These are phyloP conservation scores for Vireo griseus DNA, from an alignment of 2,797 vertebrate species.

Conservation along the genomic window DNA sequence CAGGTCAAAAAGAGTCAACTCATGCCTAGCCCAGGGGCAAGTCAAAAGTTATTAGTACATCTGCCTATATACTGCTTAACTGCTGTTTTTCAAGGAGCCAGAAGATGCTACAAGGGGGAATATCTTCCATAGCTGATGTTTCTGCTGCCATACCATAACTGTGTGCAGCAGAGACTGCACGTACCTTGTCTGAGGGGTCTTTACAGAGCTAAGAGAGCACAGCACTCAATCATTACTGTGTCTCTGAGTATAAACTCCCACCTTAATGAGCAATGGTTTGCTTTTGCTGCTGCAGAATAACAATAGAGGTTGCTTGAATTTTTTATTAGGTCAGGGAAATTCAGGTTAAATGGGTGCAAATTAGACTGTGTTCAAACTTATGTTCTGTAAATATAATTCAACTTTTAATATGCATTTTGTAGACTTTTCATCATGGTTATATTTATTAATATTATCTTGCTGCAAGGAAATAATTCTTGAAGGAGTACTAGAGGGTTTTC, in stretches of 20 bases:
- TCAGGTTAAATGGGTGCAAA: not conserved
- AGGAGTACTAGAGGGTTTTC: not conserved
- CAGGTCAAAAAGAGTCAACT: not conserved
- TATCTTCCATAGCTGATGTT: not conserved
- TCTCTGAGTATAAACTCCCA: not conserved
- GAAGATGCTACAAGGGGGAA: not conserved
- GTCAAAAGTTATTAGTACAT: not conserved
- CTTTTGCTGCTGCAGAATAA: not conserved
- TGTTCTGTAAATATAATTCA: not conserved
- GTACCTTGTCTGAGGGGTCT: not conserved
- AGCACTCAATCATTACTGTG: not conserved
- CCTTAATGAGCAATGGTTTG: not conserved
- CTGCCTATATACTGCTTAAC: not conserved
- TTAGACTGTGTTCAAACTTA: not conserved
- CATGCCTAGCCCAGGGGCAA: not conserved
- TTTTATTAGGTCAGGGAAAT: not conserved
- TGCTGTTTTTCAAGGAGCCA: not conserved
- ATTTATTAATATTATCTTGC: not conserved
- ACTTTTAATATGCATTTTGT: not conserved
- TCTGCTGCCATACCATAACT: not conserved
- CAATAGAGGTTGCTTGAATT: not conserved
- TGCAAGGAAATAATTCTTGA: not conserved
- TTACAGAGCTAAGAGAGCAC: not conserved
- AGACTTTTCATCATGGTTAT: not conserved
- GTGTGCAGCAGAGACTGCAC: not conserved